Base-by-base conservation (phyloP, 2,797 vertebrate species). In the Pipistrellus nathusii region DNA sequence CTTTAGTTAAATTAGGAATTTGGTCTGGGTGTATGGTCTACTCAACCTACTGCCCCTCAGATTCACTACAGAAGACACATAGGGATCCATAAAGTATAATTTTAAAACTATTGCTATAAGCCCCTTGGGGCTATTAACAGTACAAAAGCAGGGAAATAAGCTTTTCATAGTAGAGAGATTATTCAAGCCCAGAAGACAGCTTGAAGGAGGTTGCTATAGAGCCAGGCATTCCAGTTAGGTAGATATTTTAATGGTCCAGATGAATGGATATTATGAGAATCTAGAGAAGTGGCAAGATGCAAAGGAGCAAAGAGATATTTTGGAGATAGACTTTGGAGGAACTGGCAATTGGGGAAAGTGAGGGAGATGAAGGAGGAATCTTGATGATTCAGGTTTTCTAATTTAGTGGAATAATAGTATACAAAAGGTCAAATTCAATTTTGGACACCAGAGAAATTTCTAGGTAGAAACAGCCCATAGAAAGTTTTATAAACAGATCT, bases 401-500 rank as follows among this genome's bases (percentile, higher is more conserved):
- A 12, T 76, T 83, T 89, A 72, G 57, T 55, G 46, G 18, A 90
- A 7, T 85, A 68, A 77, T 11, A 83, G 20, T 92, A 59, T 55
- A 72, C 59, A 90, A 85, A 92, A 90, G 21, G 57, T 53, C 57
- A 83, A 59, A 20, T 88, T 92, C 44, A 27, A n/a, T 55, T 94
- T 94, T 35, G 66, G 38, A 85, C 51, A 89, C 35, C 27, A 81
- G 7, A 82, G 21, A 20, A 66, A 94, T 91, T 94, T 91, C 48
- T 62, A 94, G 41, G 59, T 32, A 77, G 35, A 93, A 25, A 62
- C 3, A 75, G 38, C 23, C 21, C 77, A 85, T 11, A 15, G 0
- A 5, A 46, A 78, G 32, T 87, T 87, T 68, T 46, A 71, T 51
- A 85, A 94, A 78, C 38, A 92, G 23, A 62, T 48, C 59, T 81